Evolutionary conservation across 2,797 vertebrate species (phyloP).

Genomic region (Gallinago stenura): DNA sequence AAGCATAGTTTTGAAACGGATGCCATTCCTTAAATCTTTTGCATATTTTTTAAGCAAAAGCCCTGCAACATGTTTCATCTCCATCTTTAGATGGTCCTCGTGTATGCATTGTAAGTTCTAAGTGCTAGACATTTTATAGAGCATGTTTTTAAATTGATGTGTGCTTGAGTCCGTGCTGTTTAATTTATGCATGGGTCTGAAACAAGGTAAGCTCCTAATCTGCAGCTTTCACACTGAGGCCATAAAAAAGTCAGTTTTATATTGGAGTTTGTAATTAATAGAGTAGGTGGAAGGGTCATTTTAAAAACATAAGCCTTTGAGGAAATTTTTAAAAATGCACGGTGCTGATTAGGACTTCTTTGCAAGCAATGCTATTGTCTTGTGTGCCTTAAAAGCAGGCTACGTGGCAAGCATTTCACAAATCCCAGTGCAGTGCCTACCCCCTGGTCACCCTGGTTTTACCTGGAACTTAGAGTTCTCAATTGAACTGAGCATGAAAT

Average conservation of each 20-base stretch:
- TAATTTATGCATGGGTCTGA: slow-evolving; percentile 11
- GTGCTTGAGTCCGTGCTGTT: background rate
- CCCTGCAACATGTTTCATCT: background rate
- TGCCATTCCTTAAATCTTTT: background rate
- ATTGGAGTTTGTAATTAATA: slow-evolving; percentile 55
- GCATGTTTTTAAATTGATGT: background rate
- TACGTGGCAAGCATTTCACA: slow-evolving; percentile 37
- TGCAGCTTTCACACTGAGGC: slow-evolving; percentile 33
- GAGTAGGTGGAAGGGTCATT: slow-evolving; percentile 62
- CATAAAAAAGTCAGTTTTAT: slow-evolving; percentile 28
- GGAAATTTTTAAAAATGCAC: slow-evolving; percentile 21
- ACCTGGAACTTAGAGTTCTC: slow-evolving; percentile 7
- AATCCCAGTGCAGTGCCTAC: background rate
- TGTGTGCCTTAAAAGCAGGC: slow-evolving; percentile 29
- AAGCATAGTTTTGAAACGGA: background rate
- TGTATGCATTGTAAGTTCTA: background rate
- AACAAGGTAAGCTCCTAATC: slow-evolving; percentile 38
- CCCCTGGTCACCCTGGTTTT: background rate
- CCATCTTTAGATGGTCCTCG: background rate
- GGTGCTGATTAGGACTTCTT: slow-evolving; percentile 23
- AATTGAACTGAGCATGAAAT: background rate
- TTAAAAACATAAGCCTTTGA: slow-evolving; percentile 50
- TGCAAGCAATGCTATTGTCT: slow-evolving; percentile 25
- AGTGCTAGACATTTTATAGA: background rate
- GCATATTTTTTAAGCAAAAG: background rate